Percentiles rank a stretch among this genome's conserved stretches.
These are phyloP conservation scores for Trichogramma dendrolimi DNA, from an alignment of 2,888 invertebrate genomes.

Conservation along the genomic window DNA sequence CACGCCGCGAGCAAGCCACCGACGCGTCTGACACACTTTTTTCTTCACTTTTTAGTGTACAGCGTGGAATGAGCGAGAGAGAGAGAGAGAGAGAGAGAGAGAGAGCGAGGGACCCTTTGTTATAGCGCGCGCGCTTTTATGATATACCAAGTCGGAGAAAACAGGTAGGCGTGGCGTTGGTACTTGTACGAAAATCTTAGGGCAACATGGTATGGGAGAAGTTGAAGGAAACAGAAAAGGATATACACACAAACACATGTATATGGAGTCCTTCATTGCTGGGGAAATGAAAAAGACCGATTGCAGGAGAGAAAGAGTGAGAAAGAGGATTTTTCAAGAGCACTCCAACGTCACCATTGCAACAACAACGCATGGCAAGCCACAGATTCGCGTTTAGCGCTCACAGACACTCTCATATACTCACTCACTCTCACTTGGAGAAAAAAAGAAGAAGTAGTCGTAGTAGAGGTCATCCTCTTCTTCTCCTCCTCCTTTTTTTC, in stretches of 20 bases:
- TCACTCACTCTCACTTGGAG: not conserved
- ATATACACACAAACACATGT: not conserved
- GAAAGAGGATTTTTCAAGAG: conserved; percentile 18
- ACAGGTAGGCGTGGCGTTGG: conserved; percentile 22
- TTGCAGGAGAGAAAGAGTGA: conserved; percentile 10
- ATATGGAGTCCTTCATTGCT: too few relatives aligned
- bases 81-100: conserved; percentile 8
- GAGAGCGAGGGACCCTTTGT: not conserved
- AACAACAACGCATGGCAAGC: too few relatives aligned
- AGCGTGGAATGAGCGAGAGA: not conserved
- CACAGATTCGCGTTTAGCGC: too few relatives aligned
- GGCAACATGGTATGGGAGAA: not conserved
- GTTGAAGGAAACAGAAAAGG: conserved; percentile 6
- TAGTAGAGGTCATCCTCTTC: not conserved
- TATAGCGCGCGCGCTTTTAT: not conserved
- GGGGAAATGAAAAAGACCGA: not conserved
- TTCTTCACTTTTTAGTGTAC: too few relatives aligned
- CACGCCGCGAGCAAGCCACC: too few relatives aligned
- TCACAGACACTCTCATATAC: too few relatives aligned
- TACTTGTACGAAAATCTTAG: conserved; percentile 5
- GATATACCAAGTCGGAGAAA: conserved; percentile 8
- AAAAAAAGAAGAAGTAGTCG: not conserved
- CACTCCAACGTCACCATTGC: not conserved
- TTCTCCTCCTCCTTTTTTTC: too few relatives aligned
- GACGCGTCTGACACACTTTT: too few relatives aligned